Base-by-base conservation (phyloP, 2,888 invertebrate genomes). In the Tryphoninae sp. region DNA sequence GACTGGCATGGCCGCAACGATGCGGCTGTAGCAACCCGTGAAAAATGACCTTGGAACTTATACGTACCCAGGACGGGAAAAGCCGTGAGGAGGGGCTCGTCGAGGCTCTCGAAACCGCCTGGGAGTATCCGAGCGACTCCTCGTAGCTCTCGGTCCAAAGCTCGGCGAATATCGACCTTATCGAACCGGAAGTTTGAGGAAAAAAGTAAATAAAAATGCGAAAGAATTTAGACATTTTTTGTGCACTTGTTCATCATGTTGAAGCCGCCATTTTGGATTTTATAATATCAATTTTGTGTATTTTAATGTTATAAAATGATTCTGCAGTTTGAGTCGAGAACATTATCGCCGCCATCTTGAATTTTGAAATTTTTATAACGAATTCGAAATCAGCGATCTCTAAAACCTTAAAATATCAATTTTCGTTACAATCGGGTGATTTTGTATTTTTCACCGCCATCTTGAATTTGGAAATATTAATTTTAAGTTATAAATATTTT, bases 1-100 rank as follows among this genome's bases (percentile, higher is more conserved):
- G n/a, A 13, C 55, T 58, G 33, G 45, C 23, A 68, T 26, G 62
- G 62, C 45, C 23, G 64, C 67, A 55, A 13, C 58, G 23, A 64
- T 69, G 64, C 51, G 74, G 64, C 74, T 65, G 65, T 69, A 68
- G 64, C 53, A 64, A 62, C 19, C 51, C 40, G 45, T 76, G 80
- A 72, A 76, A 80, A 80, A 80, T 68, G 53, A 80, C 76, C 80
- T 80, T 76, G 71, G 67, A 72, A 72, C 59, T 73, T 11, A 33
- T 40, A 51, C 53, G 42, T 42, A 26, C 40, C 40, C 7, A 9
- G 6, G 58, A 19, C 26, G 40, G 40, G 45, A 71, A 80, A 76
- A 13, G 8, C 23, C 33, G 9, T 2, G 33, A 3, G 8, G 40
- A n/a, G 33, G 19, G 19, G 33, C 13, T n/a, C 19, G 71, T 11